Conservation (phyloP, 2,113 vertebrate genomes). For the Canis aureus region DNA sequence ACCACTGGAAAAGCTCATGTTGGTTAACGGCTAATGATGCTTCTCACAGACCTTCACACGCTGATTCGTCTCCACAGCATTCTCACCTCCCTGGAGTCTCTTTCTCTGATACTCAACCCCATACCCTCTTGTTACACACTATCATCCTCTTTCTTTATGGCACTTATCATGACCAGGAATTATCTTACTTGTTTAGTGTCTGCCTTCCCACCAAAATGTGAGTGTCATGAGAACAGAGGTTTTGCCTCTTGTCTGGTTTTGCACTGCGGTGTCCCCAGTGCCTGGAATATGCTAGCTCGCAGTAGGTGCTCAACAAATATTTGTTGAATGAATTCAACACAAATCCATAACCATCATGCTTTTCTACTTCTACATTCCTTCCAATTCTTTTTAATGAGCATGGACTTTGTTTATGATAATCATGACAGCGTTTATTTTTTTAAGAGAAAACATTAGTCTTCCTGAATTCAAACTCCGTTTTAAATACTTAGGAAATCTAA, state of each 20-base stretch:
- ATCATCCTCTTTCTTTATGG: not conserved
- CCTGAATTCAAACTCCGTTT: constrained; percentile 24
- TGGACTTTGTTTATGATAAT: not conserved
- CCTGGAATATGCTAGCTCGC: not conserved
- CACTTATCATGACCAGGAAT: not conserved
- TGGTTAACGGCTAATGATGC: not conserved
- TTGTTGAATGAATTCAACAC: not conserved
- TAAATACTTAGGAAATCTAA: not conserved
- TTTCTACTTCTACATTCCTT: not conserved
- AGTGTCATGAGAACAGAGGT: not conserved
- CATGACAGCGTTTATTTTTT: not conserved
- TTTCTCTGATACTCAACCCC: not conserved
- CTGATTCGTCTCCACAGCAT: not conserved
- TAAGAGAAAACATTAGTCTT: not conserved
- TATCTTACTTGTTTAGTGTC: not conserved
- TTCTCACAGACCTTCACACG: not conserved
- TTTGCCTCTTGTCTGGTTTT: not conserved
- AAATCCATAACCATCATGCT: not conserved
- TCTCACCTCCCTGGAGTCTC: not conserved
- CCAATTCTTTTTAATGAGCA: not conserved
- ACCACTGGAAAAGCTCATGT: not conserved
- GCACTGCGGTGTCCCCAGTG: not conserved
- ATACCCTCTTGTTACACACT: not conserved
- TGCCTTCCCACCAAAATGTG: not conserved
- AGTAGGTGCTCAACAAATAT: not conserved